phyloP scores from a whole-genome alignment of 1,140 invertebrate species.

The Caenorhabditis brenneri region DNA sequence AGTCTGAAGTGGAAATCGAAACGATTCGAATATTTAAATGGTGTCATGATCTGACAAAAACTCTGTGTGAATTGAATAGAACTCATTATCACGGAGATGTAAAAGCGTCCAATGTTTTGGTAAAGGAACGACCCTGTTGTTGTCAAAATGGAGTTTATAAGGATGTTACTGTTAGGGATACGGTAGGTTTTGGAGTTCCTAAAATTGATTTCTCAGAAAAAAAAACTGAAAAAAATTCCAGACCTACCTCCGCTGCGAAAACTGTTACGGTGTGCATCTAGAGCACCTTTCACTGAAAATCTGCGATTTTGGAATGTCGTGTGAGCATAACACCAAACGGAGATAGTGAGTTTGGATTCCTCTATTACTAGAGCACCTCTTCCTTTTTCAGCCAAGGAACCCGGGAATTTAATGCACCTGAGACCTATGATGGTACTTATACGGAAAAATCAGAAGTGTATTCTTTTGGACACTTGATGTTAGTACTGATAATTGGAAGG shows the following conservation, averaged over 20 bases:
- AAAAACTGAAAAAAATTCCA: too few relatives aligned
- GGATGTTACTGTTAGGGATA: background rate
- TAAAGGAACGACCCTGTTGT: background rate
- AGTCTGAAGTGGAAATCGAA: background rate
- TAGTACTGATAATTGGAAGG: background rate
- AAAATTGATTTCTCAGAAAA: too few relatives aligned
- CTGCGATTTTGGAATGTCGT: conserved; percentile 15
- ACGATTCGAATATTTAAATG: conserved; percentile 12
- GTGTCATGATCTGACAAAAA: background rate
- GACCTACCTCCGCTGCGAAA: background rate
- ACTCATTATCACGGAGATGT: conserved; percentile 22
- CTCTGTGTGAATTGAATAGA: conserved; percentile 3
- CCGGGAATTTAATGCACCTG: background rate
- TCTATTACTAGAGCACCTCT: background rate
- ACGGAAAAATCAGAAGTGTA: conserved; percentile 15
- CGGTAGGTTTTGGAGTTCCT: background rate
- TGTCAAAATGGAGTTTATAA: background rate
- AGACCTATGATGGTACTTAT: background rate
- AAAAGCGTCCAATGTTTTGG: background rate
- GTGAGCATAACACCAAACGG: background rate
- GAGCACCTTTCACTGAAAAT: conserved; percentile 17
- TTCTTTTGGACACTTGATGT: conserved; percentile 9
- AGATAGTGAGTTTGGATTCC: background rate
- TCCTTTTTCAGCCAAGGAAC: background rate
- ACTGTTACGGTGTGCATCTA: background rate